Conservation (phyloP, 2,113 vertebrate genomes). For the Oncorhynchus masou region DNA sequence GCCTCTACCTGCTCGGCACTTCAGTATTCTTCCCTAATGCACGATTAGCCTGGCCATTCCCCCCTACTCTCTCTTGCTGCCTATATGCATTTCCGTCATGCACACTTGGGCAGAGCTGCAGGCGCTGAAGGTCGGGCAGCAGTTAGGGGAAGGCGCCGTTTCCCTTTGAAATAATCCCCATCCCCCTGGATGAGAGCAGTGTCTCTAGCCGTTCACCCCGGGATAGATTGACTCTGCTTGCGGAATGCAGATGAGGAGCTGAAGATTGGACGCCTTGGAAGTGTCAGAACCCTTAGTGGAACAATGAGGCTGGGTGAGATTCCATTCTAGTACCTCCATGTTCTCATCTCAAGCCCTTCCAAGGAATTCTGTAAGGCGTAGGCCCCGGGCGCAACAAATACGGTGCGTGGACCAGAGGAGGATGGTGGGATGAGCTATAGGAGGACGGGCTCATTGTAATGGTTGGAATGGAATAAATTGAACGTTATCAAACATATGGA, state of each 20-base stretch:
- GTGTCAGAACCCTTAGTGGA: background rate
- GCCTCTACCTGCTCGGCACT: slow-evolving; percentile 17
- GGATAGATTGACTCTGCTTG: slow-evolving; percentile 56
- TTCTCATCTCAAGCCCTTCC: background rate
- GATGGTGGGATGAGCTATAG: too few species aligned
- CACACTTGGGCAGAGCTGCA: slow-evolving; percentile 36
- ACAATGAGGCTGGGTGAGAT: too few species aligned
- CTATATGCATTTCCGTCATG: background rate
- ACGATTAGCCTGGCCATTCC: slow-evolving; percentile 5
- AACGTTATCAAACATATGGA: too few species aligned
- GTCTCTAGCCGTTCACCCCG: slow-evolving; percentile 59
- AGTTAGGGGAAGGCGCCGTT: slow-evolving; percentile 27
- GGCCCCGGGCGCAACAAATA: background rate
- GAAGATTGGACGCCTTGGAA: slow-evolving; percentile 13
- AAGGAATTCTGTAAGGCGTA: background rate
- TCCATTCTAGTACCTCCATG: background rate
- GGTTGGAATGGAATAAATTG: too few species aligned
- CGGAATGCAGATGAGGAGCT: slow-evolving; percentile 71
- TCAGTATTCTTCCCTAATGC: slow-evolving; percentile 9
- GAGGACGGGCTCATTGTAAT: too few species aligned
- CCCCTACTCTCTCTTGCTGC: background rate
- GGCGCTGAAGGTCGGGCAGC: slow-evolving; percentile 33
- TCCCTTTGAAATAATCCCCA: slow-evolving; percentile 59
- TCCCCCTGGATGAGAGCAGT: slow-evolving; percentile 21
- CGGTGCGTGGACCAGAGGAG: background rate